These are phyloP conservation scores for Helarctos malayanus DNA, from an alignment of 2,797 vertebrate genomes.

Conservation along the genomic window DNA sequence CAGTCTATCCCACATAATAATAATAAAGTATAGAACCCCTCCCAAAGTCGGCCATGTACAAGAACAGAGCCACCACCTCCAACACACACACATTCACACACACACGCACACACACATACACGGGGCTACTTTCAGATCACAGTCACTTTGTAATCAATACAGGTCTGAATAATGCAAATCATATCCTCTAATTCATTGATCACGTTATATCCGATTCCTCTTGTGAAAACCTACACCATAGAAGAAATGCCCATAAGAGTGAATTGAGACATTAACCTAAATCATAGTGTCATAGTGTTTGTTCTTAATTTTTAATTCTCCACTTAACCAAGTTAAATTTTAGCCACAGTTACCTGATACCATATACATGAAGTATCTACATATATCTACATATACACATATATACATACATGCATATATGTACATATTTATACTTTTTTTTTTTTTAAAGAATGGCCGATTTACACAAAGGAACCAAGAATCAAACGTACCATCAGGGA, in stretches of 20 bases:
- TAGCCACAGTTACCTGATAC: neutral
- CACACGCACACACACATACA: neutral
- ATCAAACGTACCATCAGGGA: neutral
- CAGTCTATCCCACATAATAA: neutral
- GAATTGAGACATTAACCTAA: neutral
- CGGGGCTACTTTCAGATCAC: neutral
- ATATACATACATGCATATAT: rapidly evolving
- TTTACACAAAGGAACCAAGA: neutral
- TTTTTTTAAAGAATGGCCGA: neutral
- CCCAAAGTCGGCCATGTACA: neutral
- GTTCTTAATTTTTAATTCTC: slow-evolving; percentile 25
- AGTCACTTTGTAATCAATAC: neutral
- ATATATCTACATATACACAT: neutral
- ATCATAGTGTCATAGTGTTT: neutral
- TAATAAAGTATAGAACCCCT: neutral
- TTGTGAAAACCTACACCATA: neutral
- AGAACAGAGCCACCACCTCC: neutral
- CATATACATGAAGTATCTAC: rapidly evolving
- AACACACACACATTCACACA: neutral
- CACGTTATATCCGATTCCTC: neutral
- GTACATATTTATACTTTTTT: neutral
- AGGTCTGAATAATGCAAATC: neutral
- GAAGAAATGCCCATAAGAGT: neutral
- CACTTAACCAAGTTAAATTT: neutral
- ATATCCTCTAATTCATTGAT: neutral